Evolutionary conservation across 2,888 invertebrate genomes (phyloP).

Genomic region (Temnothorax rugatulus): DNA sequence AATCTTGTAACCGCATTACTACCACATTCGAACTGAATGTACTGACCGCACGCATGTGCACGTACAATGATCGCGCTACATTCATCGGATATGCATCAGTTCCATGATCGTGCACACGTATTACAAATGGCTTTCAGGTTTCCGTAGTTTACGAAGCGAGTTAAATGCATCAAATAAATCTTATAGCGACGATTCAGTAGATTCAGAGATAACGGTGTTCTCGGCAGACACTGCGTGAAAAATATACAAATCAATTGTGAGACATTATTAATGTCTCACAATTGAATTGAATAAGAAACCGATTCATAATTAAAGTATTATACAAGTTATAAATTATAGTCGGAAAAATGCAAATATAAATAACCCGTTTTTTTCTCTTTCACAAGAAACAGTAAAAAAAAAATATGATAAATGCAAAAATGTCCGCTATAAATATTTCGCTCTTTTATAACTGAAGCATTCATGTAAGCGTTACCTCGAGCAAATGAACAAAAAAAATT

Average conservation of each 20-base stretch:
- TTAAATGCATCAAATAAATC: not conserved
- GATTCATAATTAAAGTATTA: not conserved
- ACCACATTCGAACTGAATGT: not conserved
- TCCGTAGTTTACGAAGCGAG: not conserved
- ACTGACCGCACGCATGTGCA: not conserved
- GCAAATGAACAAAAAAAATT: not conserved
- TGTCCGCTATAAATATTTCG: not conserved
- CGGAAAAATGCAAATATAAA: not conserved
- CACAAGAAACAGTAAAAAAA: not conserved
- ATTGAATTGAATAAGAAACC: not conserved
- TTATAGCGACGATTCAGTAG: not conserved
- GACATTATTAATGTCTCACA: not conserved
- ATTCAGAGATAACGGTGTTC: not conserved
- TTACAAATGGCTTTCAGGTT: not conserved
- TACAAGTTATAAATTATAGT: too few relatives aligned
- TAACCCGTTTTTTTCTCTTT: not conserved
- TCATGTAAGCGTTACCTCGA: not conserved
- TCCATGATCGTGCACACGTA: not conserved
- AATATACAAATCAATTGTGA: not conserved
- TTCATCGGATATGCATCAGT: not conserved
- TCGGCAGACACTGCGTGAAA: not conserved
- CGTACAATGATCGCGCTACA: not conserved
- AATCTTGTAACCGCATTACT: slow-evolving; percentile 22
- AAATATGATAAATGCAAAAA: not conserved
- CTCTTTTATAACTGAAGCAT: not conserved